A percentile compares a stretch with the other conserved stretches of the same genome.
Evolutionary conservation across 1,140 invertebrate species (phyloP).

Genomic region (Vollenhovia emeryi): DNA sequence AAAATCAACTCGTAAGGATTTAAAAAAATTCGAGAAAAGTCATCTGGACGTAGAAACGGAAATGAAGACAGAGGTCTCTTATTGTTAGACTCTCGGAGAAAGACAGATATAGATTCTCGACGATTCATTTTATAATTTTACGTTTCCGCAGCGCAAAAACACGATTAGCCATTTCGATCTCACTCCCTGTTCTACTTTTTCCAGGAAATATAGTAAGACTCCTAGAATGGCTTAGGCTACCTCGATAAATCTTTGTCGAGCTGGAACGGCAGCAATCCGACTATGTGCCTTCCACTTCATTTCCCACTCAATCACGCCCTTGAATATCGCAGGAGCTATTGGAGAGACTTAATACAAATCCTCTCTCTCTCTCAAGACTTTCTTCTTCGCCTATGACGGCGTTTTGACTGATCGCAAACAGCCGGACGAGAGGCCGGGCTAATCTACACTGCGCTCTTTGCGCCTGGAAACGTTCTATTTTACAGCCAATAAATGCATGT

Average conservation of each 20-base stretch:
- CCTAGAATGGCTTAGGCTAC: neutral
- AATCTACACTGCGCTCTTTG: too few relatives aligned
- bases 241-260: neutral
- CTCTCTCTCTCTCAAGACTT: neutral
- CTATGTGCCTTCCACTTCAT: neutral
- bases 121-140: neutral
- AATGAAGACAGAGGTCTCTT: neutral
- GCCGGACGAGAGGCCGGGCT: too few relatives aligned
- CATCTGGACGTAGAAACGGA: neutral
- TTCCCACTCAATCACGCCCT: slow-evolving; percentile 1
- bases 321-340: neutral
- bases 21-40: neutral
- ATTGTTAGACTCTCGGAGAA: neutral
- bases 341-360: neutral
- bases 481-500: too few relatives aligned
- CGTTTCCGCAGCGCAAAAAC: neutral
- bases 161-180: neutral
- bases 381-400: neutral
- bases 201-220: neutral
- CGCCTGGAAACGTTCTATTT: too few relatives aligned
- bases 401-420: slow-evolving; percentile 26
- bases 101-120: neutral
- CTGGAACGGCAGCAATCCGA: neutral
- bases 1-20: neutral
- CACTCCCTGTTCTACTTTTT: neutral